Percentiles rank a stretch among this genome's conserved stretches.
Evolutionary conservation across 1,140 invertebrate genomes (phyloP).

Genomic region (Brachionus manjavacas): DNA sequence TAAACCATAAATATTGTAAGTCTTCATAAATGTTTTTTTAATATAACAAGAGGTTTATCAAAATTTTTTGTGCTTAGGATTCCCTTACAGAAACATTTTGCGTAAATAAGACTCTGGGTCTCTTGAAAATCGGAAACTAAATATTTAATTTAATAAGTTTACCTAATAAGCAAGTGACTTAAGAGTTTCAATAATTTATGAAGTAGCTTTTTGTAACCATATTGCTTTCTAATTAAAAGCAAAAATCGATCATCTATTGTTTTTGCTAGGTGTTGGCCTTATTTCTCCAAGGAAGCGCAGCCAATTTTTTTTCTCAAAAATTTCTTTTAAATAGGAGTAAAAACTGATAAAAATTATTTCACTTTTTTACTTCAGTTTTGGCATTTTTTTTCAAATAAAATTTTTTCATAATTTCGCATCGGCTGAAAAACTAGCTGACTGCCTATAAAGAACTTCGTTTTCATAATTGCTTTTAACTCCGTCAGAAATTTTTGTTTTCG

Average conservation of each 20-base stretch:
- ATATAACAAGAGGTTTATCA: not conserved
- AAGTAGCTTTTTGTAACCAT: not conserved
- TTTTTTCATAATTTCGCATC: not conserved
- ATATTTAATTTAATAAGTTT: not conserved
- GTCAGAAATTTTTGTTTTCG: slow-evolving; percentile 14
- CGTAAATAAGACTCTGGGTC: not conserved
- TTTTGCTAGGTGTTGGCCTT: not conserved
- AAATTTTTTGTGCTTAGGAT: not conserved
- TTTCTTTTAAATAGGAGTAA: not conserved
- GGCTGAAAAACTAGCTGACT: not conserved
- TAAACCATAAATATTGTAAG: not conserved
- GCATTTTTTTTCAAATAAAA: no score
- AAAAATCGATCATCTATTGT: not conserved
- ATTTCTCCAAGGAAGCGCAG: slow-evolving; percentile 10
- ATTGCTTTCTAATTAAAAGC: not conserved
- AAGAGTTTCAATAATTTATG: not conserved
- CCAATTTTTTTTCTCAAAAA: not conserved
- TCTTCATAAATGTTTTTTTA: not conserved
- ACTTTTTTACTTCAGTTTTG: not conserved
- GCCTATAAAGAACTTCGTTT: not conserved
- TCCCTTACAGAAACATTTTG: not conserved
- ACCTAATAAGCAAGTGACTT: not conserved
- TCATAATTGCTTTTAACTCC: not conserved
- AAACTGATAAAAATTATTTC: not conserved
- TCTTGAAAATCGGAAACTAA: not conserved